Percentiles rank a stretch among this genome's conserved stretches.
phyloP scores from a whole-genome alignment of 2,113 vertebrate species.

The Nestor notabilis region DNA sequence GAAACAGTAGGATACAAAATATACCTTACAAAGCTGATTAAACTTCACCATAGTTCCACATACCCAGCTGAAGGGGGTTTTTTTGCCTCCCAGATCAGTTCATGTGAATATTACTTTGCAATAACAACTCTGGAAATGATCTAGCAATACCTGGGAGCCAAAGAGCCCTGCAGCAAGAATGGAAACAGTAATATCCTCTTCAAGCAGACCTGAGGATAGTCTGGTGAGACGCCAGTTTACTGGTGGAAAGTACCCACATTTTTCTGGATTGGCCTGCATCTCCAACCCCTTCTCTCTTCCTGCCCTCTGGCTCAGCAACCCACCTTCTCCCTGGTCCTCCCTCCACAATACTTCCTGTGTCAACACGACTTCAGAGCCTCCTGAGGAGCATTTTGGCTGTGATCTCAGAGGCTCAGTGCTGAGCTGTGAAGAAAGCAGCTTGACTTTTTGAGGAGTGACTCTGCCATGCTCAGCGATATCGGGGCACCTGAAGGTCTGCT shows the following conservation, averaged over 20 bases:
- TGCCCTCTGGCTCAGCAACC: constrained; percentile 6
- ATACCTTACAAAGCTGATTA: not conserved
- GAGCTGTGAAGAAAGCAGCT: not conserved
- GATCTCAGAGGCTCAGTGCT: fast-evolving
- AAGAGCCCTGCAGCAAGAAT: not conserved
- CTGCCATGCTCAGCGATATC: fast-evolving
- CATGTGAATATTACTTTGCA: not conserved
- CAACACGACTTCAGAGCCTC: not conserved
- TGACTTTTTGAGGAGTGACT: fast-evolving
- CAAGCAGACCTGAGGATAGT: not conserved
- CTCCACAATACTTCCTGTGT: not conserved
- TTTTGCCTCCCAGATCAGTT: not conserved
- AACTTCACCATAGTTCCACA: not conserved
- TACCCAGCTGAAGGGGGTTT: not conserved
- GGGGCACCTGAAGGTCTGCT: not conserved
- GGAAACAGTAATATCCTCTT: constrained; percentile 16
- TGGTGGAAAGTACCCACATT: constrained; percentile 55
- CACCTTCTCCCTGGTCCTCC: not conserved
- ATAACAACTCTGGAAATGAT: constrained; percentile 6
- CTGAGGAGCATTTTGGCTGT: not conserved
- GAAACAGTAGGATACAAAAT: not conserved
- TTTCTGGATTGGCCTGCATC: not conserved
- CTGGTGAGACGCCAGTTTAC: constrained; percentile 7
- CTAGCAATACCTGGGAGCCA: constrained; percentile 18
- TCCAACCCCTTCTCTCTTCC: not conserved